Evolutionary conservation across 2,113 vertebrate genomes (phyloP).

Genomic region (Melanocharis versteri): DNA sequence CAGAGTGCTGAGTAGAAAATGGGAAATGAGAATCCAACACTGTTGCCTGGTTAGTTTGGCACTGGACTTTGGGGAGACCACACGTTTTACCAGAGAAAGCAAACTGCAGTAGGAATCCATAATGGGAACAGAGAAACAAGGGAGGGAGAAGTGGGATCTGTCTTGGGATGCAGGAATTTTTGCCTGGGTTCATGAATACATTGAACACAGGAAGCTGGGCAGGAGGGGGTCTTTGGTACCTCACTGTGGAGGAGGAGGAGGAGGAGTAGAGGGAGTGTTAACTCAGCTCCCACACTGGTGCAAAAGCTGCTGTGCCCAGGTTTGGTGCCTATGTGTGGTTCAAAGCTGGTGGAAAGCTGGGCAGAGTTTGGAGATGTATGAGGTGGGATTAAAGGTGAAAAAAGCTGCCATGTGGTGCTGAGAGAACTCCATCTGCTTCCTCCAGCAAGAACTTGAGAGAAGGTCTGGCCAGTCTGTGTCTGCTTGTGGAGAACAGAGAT

Average conservation of each 20-base stretch:
- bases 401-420: background rate
- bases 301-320: background rate
- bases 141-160: background rate
- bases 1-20: background rate
- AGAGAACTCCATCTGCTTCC: background rate
- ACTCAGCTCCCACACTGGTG: background rate
- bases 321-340: background rate
- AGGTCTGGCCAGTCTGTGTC: background rate
- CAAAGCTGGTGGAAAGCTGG: background rate
- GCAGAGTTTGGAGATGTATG: background rate
- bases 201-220: background rate
- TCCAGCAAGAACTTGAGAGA: background rate
- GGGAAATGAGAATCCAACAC: rapidly evolving
- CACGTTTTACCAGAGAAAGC: rapidly evolving
- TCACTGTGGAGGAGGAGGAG: background rate
- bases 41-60: background rate
- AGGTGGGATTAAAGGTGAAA: background rate
- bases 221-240: background rate
- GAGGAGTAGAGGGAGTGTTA: background rate
- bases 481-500: background rate
- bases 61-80: background rate
- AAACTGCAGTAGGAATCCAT: background rate
- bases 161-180: background rate
- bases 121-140: background rate
- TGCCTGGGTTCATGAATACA: background rate